Base-by-base conservation (phyloP, 2,113 vertebrate species). In the Colinus virginianus region DNA sequence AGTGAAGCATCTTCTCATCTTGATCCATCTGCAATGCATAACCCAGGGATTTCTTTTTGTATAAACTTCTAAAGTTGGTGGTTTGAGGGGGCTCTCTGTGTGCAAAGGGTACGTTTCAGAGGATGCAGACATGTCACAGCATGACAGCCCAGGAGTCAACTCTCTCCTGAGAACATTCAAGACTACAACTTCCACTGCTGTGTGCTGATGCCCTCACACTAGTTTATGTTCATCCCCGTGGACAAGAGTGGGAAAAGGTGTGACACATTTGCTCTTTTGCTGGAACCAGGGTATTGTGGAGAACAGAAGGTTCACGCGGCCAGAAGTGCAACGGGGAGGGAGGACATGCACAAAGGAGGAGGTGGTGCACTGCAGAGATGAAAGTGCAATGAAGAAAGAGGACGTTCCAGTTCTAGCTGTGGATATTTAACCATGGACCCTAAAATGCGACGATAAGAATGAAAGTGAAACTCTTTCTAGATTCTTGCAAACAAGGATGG, bases 271-370 rank as follows among this genome's bases (percentile, higher is more conserved):
- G 11, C 9, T 61, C 62, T 74, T 78, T 69, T 87, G 56, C 51
- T 84, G 46, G 34, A 87, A 84, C 13, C 32, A 32, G 34, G 34
- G 38, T 28, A 4, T 20, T 21, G 46, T 18, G 17, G 32, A 92
- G 32, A 76, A 58, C 1, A 2, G 43, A 42, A 62, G 9, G 25
- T 2, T 51, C 13, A 51, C 13, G 56, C 0, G 0, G 18, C 40
- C 61, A 80, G 56, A 84, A 68, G 34, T 28, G 67, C 77, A 89
- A 64, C 19, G 38, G 67, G 67, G 25, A 51, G 28, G 34, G 36
- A 58, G 32, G 32, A 58, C 20, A 20, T 20, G 55, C 55, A 46
- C 1, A 2, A 69, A 67, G 45, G 22, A 81, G 16, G 7, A 86
- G 42, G 72, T 42, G 38, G 46, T 71, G 8, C 69, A 78, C n/a